A percentile compares a stretch with the other conserved stretches of the same genome.
Evolutionary conservation across 2,888 invertebrate species (phyloP).

Genomic region (Empis livida): DNA sequence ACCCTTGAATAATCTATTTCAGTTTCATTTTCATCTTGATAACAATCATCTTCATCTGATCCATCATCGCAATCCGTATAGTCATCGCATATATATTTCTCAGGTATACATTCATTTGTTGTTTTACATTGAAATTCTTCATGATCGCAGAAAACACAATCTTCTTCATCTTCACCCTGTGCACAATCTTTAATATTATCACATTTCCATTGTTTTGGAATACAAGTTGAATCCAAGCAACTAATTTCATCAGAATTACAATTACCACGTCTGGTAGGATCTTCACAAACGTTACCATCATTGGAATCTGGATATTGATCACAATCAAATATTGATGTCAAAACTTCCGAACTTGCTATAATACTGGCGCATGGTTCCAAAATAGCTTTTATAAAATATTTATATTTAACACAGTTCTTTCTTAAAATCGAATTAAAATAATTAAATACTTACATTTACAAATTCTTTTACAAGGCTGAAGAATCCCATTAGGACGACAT

Average conservation of each 20-base stretch:
- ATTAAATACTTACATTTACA: conserved; percentile 42
- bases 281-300: conserved; percentile 41
- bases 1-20: conserved; percentile 22
- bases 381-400: conserved; percentile 36
- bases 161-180: conserved; percentile 36
- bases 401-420: not conserved
- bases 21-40: conserved; percentile 23
- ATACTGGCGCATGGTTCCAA: conserved; percentile 47
- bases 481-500: conserved; percentile 45
- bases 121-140: conserved; percentile 38
- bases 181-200: conserved; percentile 39
- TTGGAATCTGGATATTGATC: conserved; percentile 43
- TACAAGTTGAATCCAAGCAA: conserved; percentile 46
- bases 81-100: conserved; percentile 48
- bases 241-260: conserved; percentile 43
- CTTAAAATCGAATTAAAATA: not conserved
- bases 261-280: conserved; percentile 37
- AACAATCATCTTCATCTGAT: conserved; percentile 48
- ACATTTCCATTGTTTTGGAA: conserved; percentile 46
- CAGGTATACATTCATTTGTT: conserved; percentile 41
- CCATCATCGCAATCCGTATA: conserved; percentile 47
- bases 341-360: conserved; percentile 41
- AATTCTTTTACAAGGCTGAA: conserved; percentile 49
- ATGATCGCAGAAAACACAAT: conserved; percentile 35
- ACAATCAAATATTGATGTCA: conserved; percentile 46